These are phyloP conservation scores for Chionomys nivalis DNA, from an alignment of 2,113 vertebrate genomes.

Conservation along the genomic window DNA sequence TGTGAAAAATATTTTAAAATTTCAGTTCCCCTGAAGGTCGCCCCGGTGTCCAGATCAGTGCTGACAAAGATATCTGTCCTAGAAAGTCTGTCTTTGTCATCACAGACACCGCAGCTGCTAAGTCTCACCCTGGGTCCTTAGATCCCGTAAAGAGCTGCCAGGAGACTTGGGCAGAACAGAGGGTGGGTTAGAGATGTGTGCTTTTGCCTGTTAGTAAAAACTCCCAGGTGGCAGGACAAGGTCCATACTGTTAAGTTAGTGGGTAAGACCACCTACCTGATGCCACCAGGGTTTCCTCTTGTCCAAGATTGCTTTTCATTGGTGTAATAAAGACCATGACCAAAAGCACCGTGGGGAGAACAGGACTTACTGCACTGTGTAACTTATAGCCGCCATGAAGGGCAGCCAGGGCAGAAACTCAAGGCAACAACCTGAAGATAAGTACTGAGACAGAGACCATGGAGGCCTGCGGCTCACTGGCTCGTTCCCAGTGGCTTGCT, in stretches of 20 bases:
- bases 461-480: not conserved
- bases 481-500: not conserved
- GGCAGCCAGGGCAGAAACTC: not conserved
- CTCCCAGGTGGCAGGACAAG: not conserved
- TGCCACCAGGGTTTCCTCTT: not conserved
- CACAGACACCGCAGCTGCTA: too few species aligned
- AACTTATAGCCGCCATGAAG: not conserved
- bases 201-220: not conserved
- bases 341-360: not conserved
- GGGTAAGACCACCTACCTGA: rapidly evolving
- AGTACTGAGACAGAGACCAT: not conserved
- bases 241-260: not conserved
- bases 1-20: not conserved
- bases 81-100: not conserved
- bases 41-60: not conserved
- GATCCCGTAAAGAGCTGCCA: not conserved
- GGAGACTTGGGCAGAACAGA: not conserved
- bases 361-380: not conserved
- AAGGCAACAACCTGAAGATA: not conserved
- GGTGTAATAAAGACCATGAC: not conserved
- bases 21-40: not conserved
- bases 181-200: not conserved
- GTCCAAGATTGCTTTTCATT: not conserved
- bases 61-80: not conserved
- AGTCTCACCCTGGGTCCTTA: too few species aligned